Evolutionary conservation across 2,113 vertebrate genomes (phyloP), one percentile per base, ranked within the genome.

Genomic region (Bambusicola thoracicus): DNA sequence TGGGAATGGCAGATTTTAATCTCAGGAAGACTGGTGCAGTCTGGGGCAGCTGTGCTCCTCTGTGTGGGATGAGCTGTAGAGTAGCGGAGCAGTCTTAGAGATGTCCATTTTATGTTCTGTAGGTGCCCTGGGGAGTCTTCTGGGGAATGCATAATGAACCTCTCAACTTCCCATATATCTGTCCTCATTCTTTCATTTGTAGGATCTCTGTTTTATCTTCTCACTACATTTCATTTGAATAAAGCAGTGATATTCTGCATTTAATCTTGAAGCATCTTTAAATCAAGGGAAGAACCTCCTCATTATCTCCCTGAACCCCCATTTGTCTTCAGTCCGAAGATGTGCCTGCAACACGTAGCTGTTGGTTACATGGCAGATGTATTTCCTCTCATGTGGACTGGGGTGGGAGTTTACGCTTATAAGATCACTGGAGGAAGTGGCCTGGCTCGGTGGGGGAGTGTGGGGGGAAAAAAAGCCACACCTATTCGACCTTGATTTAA

Each of bases 31-130:
- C 19, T 6, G 0, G 2, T 49, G 21, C 61, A 20, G 18, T 55
- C 53, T 15, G 8, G 38, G 56, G 30, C 14, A 20, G 38, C 32
- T 87, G 56, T 81, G 29, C 29, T 67, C 11, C 43, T 87, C 36
- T 0, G 0, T 7, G 10, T 34, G 68, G n/a, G 36, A n/a, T 13
- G 68, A 90, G 77, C 44, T 21, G 44, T n/a, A n/a, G 10, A 74
- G 65, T 48, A 40, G 18, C 79, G 27, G 53, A 49, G 66, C 2
- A 0, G 46, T 78, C 46, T 41, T 14, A 11, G 5, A 10, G 3
- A 29, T 89, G 34, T 46, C 36, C 29, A 32, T 46, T 85, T 1
- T 59, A 0, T 2, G 0, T 43, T 82, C 25, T 7, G 0, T 1
- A 58, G 24, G 32, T 89, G 51, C 8, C 48, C 81, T 55, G 25